These are phyloP conservation scores for Ophioderma brevispina DNA, from an alignment of 35 echinoderm and acorn worm species.

Conservation along the genomic window DNA sequence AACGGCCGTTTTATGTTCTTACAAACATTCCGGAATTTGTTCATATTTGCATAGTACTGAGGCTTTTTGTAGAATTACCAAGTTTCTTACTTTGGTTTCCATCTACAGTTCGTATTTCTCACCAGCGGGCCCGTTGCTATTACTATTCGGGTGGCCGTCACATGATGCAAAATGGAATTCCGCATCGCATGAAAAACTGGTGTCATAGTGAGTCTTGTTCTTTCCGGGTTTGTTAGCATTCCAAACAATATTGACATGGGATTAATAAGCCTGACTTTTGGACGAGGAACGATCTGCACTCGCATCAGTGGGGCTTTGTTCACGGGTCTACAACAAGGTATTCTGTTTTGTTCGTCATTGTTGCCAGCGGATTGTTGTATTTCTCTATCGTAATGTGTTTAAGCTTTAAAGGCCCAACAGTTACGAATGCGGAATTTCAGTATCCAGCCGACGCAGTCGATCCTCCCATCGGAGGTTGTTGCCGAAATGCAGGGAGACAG, in stretches of 20 bases:
- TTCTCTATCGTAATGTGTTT: slow-evolving; percentile 22
- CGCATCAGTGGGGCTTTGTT: neutral
- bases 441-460: neutral
- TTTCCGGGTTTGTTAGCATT: neutral
- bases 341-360: neutral
- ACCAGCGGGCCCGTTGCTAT: slow-evolving; percentile 39
- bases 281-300: neutral
- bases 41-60: neutral
- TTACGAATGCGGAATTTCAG: neutral
- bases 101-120: slow-evolving; percentile 20
- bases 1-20: slow-evolving; percentile 12
- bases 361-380: neutral
- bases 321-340: neutral
- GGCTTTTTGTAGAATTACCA: slow-evolving; percentile 20
- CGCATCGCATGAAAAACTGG: slow-evolving; percentile 4
- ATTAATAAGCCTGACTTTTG: neutral
- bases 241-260: neutral
- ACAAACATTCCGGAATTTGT: neutral
- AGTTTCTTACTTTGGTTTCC: neutral
- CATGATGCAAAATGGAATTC: slow-evolving; percentile 3
- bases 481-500: neutral
- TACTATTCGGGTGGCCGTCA: slow-evolving; percentile 46
- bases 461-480: neutral
- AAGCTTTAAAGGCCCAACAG: neutral
- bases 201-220: neutral